Percentiles rank a stretch among this genome's conserved stretches.
Evolutionary conservation across 1,140 invertebrate species (phyloP).

Genomic region (Eumaeus atala): DNA sequence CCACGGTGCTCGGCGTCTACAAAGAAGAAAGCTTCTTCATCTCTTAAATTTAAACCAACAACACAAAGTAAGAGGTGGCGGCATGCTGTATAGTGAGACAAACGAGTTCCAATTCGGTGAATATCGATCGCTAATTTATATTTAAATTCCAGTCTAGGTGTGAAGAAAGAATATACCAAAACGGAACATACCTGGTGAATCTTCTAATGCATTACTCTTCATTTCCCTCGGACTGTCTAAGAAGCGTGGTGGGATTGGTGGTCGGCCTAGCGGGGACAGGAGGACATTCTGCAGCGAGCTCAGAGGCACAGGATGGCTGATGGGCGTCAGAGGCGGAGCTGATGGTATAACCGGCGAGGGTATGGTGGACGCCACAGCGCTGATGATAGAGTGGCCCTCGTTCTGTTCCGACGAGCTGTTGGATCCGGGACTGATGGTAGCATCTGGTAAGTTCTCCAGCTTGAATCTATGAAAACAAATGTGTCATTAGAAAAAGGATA

Average conservation of each 20-base stretch:
- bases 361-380: slow-evolving; percentile 31
- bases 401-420: slow-evolving; percentile 68
- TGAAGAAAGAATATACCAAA: background rate
- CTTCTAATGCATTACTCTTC: slow-evolving; percentile 43
- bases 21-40: too few species aligned
- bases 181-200: slow-evolving; percentile 42
- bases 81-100: too few species aligned
- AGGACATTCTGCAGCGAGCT: slow-evolving; percentile 25
- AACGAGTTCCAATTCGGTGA: too few species aligned
- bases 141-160: background rate
- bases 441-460: slow-evolving; percentile 57
- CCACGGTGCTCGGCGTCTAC: too few species aligned
- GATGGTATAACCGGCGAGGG: slow-evolving; percentile 21
- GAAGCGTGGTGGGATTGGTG: slow-evolving; percentile 43
- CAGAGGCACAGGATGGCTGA: slow-evolving; percentile 11
- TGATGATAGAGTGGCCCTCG: slow-evolving; percentile 59
- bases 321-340: slow-evolving; percentile 10
- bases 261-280: slow-evolving; percentile 44
- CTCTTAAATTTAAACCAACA: too few species aligned
- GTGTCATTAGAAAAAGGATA: too few species aligned
- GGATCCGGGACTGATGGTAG: slow-evolving; percentile 62
- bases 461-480: slow-evolving; percentile 57
- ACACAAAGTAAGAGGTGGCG: too few species aligned
- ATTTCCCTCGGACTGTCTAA: slow-evolving; percentile 47
- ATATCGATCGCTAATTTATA: too few species aligned